Conservation (phyloP, 2,113 vertebrate species). For the Nannobrachium achirus region DNA sequence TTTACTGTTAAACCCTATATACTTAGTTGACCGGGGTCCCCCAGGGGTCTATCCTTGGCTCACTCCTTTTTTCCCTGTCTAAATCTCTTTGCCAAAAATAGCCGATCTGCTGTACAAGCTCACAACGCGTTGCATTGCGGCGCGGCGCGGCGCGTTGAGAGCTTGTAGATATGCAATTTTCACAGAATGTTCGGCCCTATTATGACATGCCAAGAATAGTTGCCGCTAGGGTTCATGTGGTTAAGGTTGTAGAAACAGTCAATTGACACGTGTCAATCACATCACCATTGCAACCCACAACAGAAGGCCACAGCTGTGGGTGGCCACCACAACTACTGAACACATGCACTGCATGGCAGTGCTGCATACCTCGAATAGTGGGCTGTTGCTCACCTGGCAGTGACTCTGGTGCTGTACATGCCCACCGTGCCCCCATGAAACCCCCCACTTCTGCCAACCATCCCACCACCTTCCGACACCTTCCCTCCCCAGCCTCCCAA, state of each 20-base stretch:
- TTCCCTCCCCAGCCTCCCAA: slow-evolving; percentile 24
- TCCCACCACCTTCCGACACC: slow-evolving; percentile 39
- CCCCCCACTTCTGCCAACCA: slow-evolving; percentile 8
- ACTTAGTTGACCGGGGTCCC: no score
- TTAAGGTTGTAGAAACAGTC: no score
- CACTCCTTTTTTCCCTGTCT: no score
- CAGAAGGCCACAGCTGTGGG: neutral
- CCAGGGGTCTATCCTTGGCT: no score
- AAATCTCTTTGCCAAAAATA: no score
- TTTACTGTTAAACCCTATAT: slow-evolving; percentile 35
- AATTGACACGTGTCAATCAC: slow-evolving; percentile 38
- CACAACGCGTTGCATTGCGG: slow-evolving; percentile 5
- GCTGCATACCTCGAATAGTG: slow-evolving; percentile 39
- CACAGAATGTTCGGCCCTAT: neutral
- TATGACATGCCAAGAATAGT: no score
- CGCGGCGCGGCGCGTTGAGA: slow-evolving; percentile 30
- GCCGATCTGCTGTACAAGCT: no score
- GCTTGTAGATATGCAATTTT: neutral
- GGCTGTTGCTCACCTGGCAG: slow-evolving; percentile 35
- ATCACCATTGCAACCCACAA: neutral
- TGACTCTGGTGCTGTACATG: slow-evolving; percentile 16
- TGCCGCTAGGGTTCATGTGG: no score
- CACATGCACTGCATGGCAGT: slow-evolving; percentile 46
- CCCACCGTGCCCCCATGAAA: neutral
- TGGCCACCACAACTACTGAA: slow-evolving; percentile 3